Evolutionary conservation across 2,888 invertebrate species (phyloP).

Genomic region (Polydrusus tereticollis): DNA sequence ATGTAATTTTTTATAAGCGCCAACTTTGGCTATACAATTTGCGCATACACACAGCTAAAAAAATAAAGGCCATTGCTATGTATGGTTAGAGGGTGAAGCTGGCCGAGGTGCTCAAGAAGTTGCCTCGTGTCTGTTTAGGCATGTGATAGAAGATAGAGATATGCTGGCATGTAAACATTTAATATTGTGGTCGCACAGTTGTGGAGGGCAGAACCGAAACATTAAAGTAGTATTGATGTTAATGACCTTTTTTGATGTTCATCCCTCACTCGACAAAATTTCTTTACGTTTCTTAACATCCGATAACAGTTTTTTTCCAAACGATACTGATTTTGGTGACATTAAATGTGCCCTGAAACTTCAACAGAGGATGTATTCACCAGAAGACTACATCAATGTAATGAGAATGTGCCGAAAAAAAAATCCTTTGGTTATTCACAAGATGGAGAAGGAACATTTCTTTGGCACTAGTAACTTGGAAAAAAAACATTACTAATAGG

Average conservation of each 20-base stretch:
- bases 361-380: slow-evolving; percentile 43
- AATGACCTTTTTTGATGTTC: slow-evolving; percentile 38
- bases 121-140: slow-evolving; percentile 51
- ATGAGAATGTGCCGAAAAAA: slow-evolving; percentile 32
- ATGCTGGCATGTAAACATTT: slow-evolving; percentile 32
- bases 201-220: slow-evolving; percentile 48
- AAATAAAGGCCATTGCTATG: slow-evolving; percentile 33
- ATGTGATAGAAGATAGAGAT: slow-evolving; percentile 36
- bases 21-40: slow-evolving; percentile 56
- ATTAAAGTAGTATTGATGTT: slow-evolving; percentile 49
- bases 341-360: slow-evolving; percentile 39
- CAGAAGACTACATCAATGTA: slow-evolving; percentile 42
- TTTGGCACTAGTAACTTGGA: slow-evolving; percentile 2
- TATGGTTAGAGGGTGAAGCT: slow-evolving; percentile 53
- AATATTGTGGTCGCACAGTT: slow-evolving; percentile 51
- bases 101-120: slow-evolving; percentile 57
- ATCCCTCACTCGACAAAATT: slow-evolving; percentile 20
- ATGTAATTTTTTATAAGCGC: slow-evolving; percentile 55
- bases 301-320: slow-evolving; percentile 36
- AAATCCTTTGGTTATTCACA: slow-evolving; percentile 17
- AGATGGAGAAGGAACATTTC: slow-evolving; percentile 28
- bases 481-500: slow-evolving; percentile 29
- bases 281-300: slow-evolving; percentile 31
- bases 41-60: slow-evolving; percentile 50
- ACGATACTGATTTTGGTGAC: slow-evolving; percentile 40